Evolutionary conservation across 2,113 vertebrate genomes (phyloP), one percentile per base, ranked within the genome.

Genomic region (Syrmaticus mikado): DNA sequence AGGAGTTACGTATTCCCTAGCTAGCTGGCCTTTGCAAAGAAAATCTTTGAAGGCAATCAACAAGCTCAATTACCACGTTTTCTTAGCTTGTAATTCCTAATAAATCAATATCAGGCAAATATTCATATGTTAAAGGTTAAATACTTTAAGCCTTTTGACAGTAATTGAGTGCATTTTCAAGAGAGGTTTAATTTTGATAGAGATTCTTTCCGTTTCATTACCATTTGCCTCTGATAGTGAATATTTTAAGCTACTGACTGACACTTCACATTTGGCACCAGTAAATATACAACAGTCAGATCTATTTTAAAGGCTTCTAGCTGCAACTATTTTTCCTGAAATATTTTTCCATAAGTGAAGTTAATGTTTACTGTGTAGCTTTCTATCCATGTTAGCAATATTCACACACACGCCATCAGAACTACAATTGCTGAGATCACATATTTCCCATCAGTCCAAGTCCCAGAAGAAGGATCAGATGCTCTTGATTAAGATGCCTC

Each of bases 21-120:
- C 28, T 93, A 70, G 19, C 28, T 88, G 64, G 52, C 11, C 62
- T 97, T 94, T 95, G n/a, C 8, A 76, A 90, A 92, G 41, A 80
- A 94, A 8, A 86, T 75, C n/a, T 57, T 95, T 94, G 36, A 92
- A 83, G 40, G 21, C 55, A 94, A 79, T 81, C 32, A 82, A 84
- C 62, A 86, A 83, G 86, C 38, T 94, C 36, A 94, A 95, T 68
- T 55, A 78, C 16, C 1, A 61, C 5, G 4, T 52, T 93, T 96
- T 96, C 61, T 92, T 84, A 83, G 28, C 17, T 87, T 96, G 61
- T 62, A 93, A 95, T 89, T 93, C 13, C 9, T 91, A 58, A 61
- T 93, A 90, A 96, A 91, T 85, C 57, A 94, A 58, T 94, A 93
- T 64, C 36, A 88, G 77, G 19, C 43, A 95, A 96, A 85, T 66